A percentile compares a stretch with the other conserved stretches of the same genome.
phyloP scores from a whole-genome alignment of 2,888 invertebrate genomes.

The Agrilus cyanescens region DNA sequence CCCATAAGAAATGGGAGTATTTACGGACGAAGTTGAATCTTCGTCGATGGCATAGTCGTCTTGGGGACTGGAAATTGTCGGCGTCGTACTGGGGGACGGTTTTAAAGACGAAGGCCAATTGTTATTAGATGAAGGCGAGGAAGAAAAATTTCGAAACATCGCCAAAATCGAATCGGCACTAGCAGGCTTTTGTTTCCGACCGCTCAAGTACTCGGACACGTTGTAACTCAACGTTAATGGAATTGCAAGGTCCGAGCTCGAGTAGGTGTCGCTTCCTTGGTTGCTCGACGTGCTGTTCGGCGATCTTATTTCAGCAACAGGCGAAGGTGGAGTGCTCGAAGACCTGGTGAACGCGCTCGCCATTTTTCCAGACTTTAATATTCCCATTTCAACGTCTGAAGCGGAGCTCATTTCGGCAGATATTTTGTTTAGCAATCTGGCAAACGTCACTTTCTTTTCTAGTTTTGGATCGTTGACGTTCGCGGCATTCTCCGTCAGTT shows the following conservation, averaged over 20 bases:
- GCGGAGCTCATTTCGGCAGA: conserved; percentile 69
- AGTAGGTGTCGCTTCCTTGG: conserved; percentile 67
- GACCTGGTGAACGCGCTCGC: conserved; percentile 34
- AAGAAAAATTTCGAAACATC: conserved; percentile 65
- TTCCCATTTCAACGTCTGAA: conserved; percentile 51
- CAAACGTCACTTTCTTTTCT: conserved; percentile 70
- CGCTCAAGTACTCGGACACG: conserved; percentile 33
- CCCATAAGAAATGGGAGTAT: conserved; percentile 47
- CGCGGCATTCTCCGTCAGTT: conserved; percentile 40
- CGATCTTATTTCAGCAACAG: conserved; percentile 49
- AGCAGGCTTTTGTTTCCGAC: conserved; percentile 48
- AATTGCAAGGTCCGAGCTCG: conserved; percentile 56
- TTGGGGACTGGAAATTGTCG: conserved; percentile 63
- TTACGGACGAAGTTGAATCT: conserved; percentile 55
- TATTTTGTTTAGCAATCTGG: conserved; percentile 59
- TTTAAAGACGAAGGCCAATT: conserved; percentile 50
- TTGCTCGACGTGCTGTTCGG: conserved; percentile 61
- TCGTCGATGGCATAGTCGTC: conserved; percentile 59
- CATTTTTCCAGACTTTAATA: conserved; percentile 31
- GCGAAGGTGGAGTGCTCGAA: conserved; percentile 51
- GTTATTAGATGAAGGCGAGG: conserved; percentile 42
- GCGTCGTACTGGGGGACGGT: conserved; percentile 57
- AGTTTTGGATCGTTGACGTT: conserved; percentile 54
- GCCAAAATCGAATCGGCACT: conserved; percentile 70
- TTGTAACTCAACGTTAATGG: conserved; percentile 49